Evolutionary conservation across 1,140 invertebrate genomes (phyloP), one percentile per base, ranked within the genome.

Genomic region (Kradibia gibbosae): DNA sequence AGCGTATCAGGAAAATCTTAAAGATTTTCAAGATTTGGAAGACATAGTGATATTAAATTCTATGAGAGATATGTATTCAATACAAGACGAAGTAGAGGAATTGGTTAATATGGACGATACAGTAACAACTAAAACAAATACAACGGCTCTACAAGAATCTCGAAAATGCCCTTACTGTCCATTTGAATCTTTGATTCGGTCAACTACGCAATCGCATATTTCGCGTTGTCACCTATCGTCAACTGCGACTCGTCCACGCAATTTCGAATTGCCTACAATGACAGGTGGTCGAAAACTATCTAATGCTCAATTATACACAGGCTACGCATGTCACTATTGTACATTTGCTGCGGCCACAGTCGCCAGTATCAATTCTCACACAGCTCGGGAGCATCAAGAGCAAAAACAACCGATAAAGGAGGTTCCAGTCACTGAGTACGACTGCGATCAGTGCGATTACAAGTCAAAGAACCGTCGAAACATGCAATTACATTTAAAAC

Each of bases 221-320:
- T 92, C 84, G 88, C 91, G 77, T 87, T 91, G 84, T 83, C 89
- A 88, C 53, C 78, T 42, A 1, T 31, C 22, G 2, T 1, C 65
- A 0, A 70, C 5, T 11, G 31, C 13, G 17, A 39, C 2, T 10
- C 20, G 34, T n/a, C 62, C 7, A 20, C 34, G 62, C 5, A 22
- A 39, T 8, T 22, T 67, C 3, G 34, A 67, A 11, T 39, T 39
- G n/a, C 53, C 65, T 5, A 0, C 60, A 22, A 45, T 11, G 36
- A 76, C 36, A 5, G 17, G 25, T 3, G 1, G 20, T 39, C 62
- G 45, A 3, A 53, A 28, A 36, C 25, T 36, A 2, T 22, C 42
- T n/a, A 77, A 48, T 10, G 25, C 45, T 0, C 80, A 77, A 17
- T 25, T 71, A 13, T 67, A 45, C 42, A 82, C 75, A 0, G 81